Evolutionary conservation across 2,113 vertebrate species (phyloP).

Genomic region (Eolophus roseicapilla): DNA sequence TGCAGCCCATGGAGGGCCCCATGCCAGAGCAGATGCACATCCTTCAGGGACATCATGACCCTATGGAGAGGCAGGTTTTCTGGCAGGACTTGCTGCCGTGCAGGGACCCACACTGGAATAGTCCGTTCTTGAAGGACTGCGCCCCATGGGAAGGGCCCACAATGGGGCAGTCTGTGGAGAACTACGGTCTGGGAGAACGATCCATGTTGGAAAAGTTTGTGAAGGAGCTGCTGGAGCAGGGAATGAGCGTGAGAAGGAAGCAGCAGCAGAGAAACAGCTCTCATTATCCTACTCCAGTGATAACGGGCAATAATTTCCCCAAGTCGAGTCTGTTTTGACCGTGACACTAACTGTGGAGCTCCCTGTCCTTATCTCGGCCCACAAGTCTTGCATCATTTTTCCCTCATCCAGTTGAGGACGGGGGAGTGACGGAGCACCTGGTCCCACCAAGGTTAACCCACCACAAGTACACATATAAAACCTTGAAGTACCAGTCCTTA

Average conservation of each 20-base stretch:
- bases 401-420: not conserved
- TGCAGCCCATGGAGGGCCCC: not conserved
- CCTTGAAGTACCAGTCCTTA: constrained; percentile 59
- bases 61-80: fast-evolving
- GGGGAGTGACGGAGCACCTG: not conserved
- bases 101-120: not conserved
- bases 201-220: not conserved
- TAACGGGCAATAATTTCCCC: not conserved
- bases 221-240: not conserved
- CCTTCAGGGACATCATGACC: not conserved
- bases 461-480: not conserved
- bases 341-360: not conserved
- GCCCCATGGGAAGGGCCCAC: not conserved
- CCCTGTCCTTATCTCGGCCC: not conserved
- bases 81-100: not conserved
- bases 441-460: not conserved
- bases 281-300: not conserved
- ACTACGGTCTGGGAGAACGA: fast-evolving
- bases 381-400: fast-evolving
- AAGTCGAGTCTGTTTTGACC: not conserved
- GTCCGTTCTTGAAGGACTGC: not conserved
- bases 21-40: fast-evolving
- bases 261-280: not conserved
- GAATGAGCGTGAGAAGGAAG: not conserved
- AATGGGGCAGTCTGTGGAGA: not conserved